These are phyloP conservation scores for Agrochola macilenta DNA, from an alignment of 2,888 invertebrate genomes.

Conservation along the genomic window DNA sequence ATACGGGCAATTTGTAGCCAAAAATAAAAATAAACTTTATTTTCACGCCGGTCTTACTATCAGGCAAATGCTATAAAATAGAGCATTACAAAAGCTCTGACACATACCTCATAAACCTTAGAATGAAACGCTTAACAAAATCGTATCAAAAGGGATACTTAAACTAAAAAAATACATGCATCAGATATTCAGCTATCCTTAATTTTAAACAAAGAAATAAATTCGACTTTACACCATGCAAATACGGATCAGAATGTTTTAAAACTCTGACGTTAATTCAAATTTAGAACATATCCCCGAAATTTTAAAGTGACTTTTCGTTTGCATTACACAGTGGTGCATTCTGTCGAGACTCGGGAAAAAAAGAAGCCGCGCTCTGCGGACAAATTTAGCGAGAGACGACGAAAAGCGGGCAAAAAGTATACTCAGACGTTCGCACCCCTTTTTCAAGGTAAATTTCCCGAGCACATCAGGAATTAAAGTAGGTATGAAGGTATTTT, in stretches of 20 bases:
- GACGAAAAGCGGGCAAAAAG: slow-evolving; percentile 75
- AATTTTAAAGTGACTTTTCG: slow-evolving; percentile 74
- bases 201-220: slow-evolving; percentile 56
- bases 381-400: slow-evolving; percentile 85
- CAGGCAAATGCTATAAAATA: slow-evolving; percentile 40
- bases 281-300: slow-evolving; percentile 62
- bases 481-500: slow-evolving; percentile 67
- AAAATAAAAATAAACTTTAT: slow-evolving; percentile 56
- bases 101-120: slow-evolving; percentile 72
- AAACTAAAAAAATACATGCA: slow-evolving; percentile 70
- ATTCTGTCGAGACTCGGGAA: slow-evolving; percentile 66
- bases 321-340: slow-evolving; percentile 71
- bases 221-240: slow-evolving; percentile 61
- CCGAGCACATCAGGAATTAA: slow-evolving; percentile 72
- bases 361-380: slow-evolving; percentile 72
- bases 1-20: slow-evolving; percentile 57
- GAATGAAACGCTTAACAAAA: slow-evolving; percentile 79
- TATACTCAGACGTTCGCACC: slow-evolving; percentile 75
- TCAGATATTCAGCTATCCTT: slow-evolving; percentile 64
- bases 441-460: slow-evolving; percentile 77
- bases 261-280: slow-evolving; percentile 20
- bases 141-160: slow-evolving; percentile 71
- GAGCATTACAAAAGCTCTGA: slow-evolving; percentile 62
- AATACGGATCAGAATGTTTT: slow-evolving; percentile 67
- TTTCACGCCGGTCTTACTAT: slow-evolving; percentile 32